These are phyloP conservation scores for Tragulus kanchil DNA, from an alignment of 2,113 vertebrate species.

Conservation along the genomic window DNA sequence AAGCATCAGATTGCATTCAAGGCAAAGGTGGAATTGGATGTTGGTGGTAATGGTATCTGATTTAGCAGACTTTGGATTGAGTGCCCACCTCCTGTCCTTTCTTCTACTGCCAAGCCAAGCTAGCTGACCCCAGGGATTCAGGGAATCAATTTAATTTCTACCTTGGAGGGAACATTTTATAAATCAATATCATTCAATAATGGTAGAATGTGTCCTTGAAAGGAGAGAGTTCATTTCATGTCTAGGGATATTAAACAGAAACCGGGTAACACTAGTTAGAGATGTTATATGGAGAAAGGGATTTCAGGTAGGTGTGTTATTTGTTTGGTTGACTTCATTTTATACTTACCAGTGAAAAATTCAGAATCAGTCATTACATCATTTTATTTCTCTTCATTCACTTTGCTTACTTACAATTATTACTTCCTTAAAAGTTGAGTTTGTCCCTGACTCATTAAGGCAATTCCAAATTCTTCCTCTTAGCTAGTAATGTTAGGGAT, in stretches of 20 bases:
- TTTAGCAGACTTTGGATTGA: neutral
- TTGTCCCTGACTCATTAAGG: slow-evolving; percentile 20
- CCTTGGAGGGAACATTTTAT: neutral
- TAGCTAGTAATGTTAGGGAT: neutral
- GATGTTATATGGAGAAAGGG: neutral
- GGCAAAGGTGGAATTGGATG: neutral
- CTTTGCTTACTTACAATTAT: neutral
- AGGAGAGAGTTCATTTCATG: neutral
- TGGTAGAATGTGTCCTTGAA: neutral
- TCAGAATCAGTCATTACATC: neutral
- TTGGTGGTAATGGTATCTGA: neutral
- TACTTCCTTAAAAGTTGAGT: slow-evolving; percentile 11
- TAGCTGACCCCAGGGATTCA: neutral
- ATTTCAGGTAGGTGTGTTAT: neutral
- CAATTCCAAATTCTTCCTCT: slow-evolving; percentile 33
- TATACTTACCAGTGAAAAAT: slow-evolving; percentile 1
- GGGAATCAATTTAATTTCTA: neutral
- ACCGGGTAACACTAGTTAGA: neutral
- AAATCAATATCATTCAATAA: neutral
- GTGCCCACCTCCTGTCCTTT: neutral
- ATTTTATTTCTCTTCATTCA: neutral
- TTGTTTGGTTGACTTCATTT: neutral
- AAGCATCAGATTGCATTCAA: neutral
- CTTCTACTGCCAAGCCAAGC: neutral
- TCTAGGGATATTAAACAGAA: neutral